Evolutionary conservation across 1,140 invertebrate genomes (phyloP).

Genomic region (Lepidurus apus): DNA sequence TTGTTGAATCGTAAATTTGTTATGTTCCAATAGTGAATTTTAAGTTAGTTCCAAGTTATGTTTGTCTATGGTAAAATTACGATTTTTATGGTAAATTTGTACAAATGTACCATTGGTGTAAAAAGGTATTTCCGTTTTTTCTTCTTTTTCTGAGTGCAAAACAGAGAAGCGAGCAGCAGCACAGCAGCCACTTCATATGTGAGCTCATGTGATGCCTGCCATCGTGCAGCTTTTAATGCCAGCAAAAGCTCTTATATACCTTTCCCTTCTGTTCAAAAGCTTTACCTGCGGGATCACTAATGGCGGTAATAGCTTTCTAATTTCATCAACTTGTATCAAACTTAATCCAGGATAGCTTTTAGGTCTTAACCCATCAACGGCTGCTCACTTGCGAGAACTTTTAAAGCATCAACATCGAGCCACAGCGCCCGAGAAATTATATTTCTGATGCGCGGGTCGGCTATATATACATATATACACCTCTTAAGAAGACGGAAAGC

Average conservation of each 20-base stretch:
- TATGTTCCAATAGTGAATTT: no score
- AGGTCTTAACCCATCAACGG: background rate
- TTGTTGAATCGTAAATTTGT: no score
- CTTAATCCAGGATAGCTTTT: conserved; percentile 1
- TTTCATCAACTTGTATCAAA: conserved; percentile 5
- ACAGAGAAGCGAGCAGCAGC: background rate
- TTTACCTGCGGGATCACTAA: conserved; percentile 15
- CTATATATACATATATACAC: background rate
- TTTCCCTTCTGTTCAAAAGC: background rate
- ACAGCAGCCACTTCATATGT: background rate
- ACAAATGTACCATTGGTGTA: no score
- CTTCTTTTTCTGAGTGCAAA: background rate
- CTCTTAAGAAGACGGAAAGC: background rate
- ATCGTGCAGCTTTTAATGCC: background rate
- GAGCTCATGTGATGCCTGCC: background rate
- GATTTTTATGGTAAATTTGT: no score
- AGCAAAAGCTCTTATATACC: background rate
- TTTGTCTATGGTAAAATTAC: no score
- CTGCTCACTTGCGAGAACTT: background rate
- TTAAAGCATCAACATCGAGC: background rate
- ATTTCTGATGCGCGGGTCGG: no score
- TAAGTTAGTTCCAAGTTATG: no score
- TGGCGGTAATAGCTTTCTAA: background rate
- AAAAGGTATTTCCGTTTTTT: no score
- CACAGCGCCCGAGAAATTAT: no score